Percentiles rank a stretch among this genome's conserved stretches.
Conservation (phyloP, 2,888 invertebrate genomes). For the Thymelicus acteon region DNA sequence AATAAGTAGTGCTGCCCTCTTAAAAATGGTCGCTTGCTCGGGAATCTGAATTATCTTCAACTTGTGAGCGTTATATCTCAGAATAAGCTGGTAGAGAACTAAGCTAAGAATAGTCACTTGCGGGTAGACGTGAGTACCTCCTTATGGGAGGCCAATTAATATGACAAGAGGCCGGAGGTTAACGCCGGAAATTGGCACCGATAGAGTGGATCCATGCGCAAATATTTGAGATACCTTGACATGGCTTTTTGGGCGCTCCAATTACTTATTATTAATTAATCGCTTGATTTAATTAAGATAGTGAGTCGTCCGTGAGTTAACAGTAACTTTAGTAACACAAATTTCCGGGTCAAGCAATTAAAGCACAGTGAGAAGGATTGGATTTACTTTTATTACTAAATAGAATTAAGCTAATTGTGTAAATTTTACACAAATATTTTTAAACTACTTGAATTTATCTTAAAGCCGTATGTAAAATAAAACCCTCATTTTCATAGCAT, state of each 20-base stretch:
- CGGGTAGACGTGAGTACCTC: not conserved
- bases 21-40: too few relatives aligned
- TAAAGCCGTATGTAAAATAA: too few relatives aligned
- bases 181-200: constrained; percentile 8
- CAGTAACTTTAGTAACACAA: not conserved
- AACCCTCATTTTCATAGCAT: too few relatives aligned
- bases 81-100: not conserved
- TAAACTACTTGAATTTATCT: too few relatives aligned
- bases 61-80: too few relatives aligned
- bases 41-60: too few relatives aligned
- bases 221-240: constrained; percentile 2
- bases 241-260: not conserved
- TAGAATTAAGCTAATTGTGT: too few relatives aligned
- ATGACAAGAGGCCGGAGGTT: not conserved
- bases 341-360: too few relatives aligned
- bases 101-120: not conserved
- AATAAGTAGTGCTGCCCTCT: too few relatives aligned
- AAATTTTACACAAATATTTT: too few relatives aligned
- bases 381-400: too few relatives aligned
- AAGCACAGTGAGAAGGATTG: too few relatives aligned
- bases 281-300: not conserved
- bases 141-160: not conserved
- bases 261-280: constrained; percentile 4
- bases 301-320: not conserved
- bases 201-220: not conserved